phyloP scores from a whole-genome alignment of 2,113 vertebrate species.

The Ceyx melanurus region DNA sequence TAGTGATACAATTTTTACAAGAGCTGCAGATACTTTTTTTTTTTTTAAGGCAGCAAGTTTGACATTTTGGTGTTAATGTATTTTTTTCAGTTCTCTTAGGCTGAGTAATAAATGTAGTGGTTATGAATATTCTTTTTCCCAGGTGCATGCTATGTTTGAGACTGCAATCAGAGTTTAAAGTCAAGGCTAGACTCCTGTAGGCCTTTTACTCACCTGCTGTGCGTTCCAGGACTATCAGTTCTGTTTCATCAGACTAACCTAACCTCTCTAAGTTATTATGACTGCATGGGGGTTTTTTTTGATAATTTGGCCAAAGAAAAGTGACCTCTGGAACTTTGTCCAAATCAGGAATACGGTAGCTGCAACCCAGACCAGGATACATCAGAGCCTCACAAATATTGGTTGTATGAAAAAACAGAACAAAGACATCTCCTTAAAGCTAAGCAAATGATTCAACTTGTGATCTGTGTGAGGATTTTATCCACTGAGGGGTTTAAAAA shows the following conservation, averaged over 20 bases:
- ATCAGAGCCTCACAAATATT: not conserved
- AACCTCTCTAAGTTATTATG: not conserved
- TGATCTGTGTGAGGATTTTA: not conserved
- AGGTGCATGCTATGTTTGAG: not conserved
- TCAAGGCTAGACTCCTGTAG: not conserved
- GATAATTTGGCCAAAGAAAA: not conserved
- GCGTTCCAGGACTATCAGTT: not conserved
- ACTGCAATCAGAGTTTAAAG: not conserved
- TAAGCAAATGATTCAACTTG: not conserved
- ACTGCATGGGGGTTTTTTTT: accelerated
- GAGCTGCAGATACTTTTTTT: not conserved
- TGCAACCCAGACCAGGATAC: not conserved
- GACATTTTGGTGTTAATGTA: not conserved
- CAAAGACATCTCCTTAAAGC: not conserved
- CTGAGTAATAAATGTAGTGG: not conserved
- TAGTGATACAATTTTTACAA: not conserved
- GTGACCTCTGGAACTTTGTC: not conserved
- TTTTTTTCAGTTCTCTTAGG: not conserved
- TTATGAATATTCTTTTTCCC: not conserved
- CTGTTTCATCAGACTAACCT: not conserved
- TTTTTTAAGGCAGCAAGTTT: not conserved
- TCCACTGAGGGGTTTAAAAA: not conserved
- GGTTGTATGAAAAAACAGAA: not conserved
- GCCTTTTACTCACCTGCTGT: not conserved
- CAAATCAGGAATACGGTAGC: not conserved